phyloP scores from a whole-genome alignment of 2,113 vertebrate genomes.

The Odocoileus hemionus region DNA sequence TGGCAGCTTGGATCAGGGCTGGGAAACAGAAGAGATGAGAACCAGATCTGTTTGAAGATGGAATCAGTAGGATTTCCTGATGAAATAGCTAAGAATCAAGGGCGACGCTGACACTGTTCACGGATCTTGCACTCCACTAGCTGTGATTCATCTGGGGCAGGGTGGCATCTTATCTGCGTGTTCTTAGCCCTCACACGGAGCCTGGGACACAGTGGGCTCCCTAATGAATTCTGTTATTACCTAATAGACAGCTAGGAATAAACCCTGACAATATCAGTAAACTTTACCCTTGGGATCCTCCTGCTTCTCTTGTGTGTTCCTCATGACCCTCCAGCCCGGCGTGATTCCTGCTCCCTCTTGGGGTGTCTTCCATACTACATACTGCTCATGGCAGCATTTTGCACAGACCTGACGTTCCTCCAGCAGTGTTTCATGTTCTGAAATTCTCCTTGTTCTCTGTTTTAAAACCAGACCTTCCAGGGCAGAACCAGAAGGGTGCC shows the following conservation, averaged over 20 bases:
- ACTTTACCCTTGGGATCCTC: not conserved
- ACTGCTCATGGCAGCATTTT: not conserved
- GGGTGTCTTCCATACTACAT: not conserved
- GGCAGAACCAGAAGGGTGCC: not conserved
- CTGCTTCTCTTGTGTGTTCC: not conserved
- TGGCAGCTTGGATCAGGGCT: too few relatives aligned
- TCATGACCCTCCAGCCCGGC: not conserved
- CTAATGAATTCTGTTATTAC: not conserved
- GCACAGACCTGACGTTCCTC: not conserved
- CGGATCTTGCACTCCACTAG: too few relatives aligned
- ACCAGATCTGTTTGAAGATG: not conserved
- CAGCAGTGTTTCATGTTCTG: not conserved
- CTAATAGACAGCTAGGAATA: not conserved
- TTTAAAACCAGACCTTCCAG: not conserved
- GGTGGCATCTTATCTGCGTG: fast-evolving
- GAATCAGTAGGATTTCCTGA: not conserved
- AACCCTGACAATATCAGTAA: not conserved
- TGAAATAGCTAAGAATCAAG: not conserved
- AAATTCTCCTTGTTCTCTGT: not conserved
- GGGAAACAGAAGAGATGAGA: not conserved
- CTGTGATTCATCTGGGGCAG: not conserved
- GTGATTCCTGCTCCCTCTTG: not conserved
- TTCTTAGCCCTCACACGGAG: not conserved
- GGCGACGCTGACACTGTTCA: not conserved
- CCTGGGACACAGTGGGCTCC: not conserved